phyloP scores from a whole-genome alignment of 2,113 vertebrate genomes.

The Megalops atlanticus region DNA sequence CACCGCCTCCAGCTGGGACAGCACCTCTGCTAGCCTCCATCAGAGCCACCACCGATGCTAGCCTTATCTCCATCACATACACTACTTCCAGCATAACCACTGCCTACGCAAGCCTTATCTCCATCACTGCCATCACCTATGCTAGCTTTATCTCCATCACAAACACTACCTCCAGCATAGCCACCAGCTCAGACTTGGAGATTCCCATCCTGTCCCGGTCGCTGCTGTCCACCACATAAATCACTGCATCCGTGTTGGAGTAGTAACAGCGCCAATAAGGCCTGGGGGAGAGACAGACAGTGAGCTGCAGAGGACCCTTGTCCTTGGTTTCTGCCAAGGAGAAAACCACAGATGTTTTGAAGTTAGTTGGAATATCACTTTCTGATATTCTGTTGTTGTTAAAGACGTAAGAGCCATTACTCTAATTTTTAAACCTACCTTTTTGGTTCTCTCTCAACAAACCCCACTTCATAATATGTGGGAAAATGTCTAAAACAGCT shows the following conservation, averaged over 20 bases:
- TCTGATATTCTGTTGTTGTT: too few species aligned
- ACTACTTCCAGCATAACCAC: not conserved
- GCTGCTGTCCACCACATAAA: conserved; percentile 98
- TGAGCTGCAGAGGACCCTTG: not conserved
- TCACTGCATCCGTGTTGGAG: conserved; percentile 96
- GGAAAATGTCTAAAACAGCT: too few species aligned
- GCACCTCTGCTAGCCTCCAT: not conserved
- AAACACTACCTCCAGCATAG: conserved; percentile 86
- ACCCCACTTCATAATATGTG: too few species aligned
- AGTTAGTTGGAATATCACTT: too few species aligned
- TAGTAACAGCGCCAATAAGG: conserved; percentile 98
- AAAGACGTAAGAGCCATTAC: too few species aligned
- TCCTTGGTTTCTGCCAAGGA: too few species aligned
- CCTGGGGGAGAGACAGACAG: conserved; percentile 60
- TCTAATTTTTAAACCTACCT: too few species aligned
- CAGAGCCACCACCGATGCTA: not conserved
- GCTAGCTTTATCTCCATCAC: too few species aligned
- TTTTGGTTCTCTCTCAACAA: too few species aligned
- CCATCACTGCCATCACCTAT: not conserved
- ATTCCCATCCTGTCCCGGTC: conserved; percentile 97
- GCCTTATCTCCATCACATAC: not conserved
- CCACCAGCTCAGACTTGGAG: conserved; percentile 95
- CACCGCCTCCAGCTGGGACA: not conserved
- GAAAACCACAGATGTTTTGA: too few species aligned
- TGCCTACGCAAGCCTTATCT: not conserved